Percentiles rank a stretch among this genome's conserved stretches.
These are phyloP conservation scores for Syrrhaptes paradoxus DNA, from an alignment of 2,113 vertebrate genomes.

Conservation along the genomic window DNA sequence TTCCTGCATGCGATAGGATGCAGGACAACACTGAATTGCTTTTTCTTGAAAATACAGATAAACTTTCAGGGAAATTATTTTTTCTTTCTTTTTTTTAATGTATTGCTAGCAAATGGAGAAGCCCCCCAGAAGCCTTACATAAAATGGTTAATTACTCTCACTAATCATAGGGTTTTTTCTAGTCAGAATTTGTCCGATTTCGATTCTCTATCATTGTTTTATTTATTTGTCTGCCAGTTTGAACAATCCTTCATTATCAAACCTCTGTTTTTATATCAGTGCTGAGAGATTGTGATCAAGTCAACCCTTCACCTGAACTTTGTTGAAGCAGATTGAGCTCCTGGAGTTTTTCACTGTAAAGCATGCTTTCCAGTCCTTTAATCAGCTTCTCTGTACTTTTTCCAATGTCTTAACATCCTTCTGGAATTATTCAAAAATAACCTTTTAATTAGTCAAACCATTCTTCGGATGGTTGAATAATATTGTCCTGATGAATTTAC, in stretches of 20 bases:
- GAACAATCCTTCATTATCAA: not conserved
- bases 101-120: not conserved
- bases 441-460: constrained; percentile 5
- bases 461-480: constrained; percentile 40
- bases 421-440: constrained; percentile 56
- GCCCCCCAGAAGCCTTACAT: not conserved
- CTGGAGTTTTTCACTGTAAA: not conserved
- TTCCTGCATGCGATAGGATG: not conserved
- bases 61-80: not conserved
- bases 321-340: not conserved
- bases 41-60: not conserved
- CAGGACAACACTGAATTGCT: not conserved
- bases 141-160: not conserved
- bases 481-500: constrained; percentile 22
- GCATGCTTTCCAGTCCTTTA: not conserved
- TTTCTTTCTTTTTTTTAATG: not conserved
- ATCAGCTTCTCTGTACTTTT: constrained; percentile 20
- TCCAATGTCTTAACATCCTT: constrained; percentile 11
- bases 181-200: not conserved
- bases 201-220: not conserved
- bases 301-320: not conserved
- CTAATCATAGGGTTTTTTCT: not conserved
- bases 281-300: not conserved
- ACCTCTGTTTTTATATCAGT: not conserved
- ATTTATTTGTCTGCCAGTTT: not conserved